Base-by-base conservation (phyloP, 2,888 invertebrate genomes). In the Drosophila anomelani region DNA sequence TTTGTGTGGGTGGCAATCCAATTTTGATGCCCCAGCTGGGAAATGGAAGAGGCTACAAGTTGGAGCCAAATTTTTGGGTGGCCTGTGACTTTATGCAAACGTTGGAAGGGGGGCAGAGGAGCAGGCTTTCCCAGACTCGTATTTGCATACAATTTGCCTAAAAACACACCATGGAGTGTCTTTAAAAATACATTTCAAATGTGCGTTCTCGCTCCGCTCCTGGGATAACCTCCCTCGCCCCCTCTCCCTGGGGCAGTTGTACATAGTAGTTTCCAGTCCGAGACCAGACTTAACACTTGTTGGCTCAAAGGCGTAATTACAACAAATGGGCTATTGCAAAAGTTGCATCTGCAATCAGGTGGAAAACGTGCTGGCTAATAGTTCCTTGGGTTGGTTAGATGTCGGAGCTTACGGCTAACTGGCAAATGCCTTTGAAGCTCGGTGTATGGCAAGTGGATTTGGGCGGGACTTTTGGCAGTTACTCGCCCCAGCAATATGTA, bases 131-230 rank as follows among this genome's bases (percentile, higher is more conserved):
- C 43, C 57, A 57, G 62, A 59, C 44, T 67, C 75, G 73, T 85
- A 85, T 88, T 85, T 85, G 88, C 85, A 85, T 85, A 88, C 86
- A 88, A 85, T 85, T 85, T 88, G 86, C 77, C 82, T 85, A 85
- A 86, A 85, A 85, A 85, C 86, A 88, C 88, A 84, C 81, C 81
- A 79, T 73, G 74, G 85, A 80, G 81, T 85, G 76, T 83, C 88
- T 86, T 88, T 86, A 86, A 88, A 85, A 85, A 88, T 85, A 86
- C 88, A 88, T 88, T 85, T 76, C 58, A 69, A 75, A 71, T 77
- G 80, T 79, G 75, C 64, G 74, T 74, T 53, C 38, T 39, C 36
- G 17, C 51, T 39, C 32, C 10, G 9, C 56, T 34, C 10, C 56
- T 15, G 17, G 59, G 47, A 43, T 20, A 44, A 29, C 61, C 39